Conservation (phyloP, 23 tunicate genomes). For the Clavelina lepadiformis region DNA sequence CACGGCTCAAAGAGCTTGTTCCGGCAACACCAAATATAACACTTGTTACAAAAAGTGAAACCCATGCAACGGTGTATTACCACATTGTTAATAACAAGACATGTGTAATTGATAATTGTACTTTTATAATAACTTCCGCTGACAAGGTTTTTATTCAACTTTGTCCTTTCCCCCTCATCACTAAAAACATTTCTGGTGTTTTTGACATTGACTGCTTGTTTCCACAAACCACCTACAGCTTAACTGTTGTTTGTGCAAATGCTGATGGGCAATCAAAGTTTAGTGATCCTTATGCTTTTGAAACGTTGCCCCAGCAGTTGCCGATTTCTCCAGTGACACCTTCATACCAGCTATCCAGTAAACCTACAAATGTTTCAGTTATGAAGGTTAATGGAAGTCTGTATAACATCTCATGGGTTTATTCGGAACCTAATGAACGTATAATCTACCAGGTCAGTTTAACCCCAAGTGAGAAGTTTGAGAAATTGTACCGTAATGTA, state of each 20-base stretch:
- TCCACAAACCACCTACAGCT: not conserved
- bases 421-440: not conserved
- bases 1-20: too few species aligned
- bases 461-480: not conserved
- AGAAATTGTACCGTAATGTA: too few species aligned
- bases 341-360: not conserved
- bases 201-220: too few species aligned
- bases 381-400: conserved; percentile 6
- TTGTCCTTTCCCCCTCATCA: too few species aligned
- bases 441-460: not conserved
- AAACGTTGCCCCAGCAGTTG: conserved; percentile 20
- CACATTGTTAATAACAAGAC: too few species aligned
- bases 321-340: conserved; percentile 5
- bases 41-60: too few species aligned
- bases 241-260: not conserved
- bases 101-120: too few species aligned
- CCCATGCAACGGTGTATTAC: too few species aligned
- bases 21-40: too few species aligned
- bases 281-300: conserved; percentile 20
- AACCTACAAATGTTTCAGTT: not conserved
- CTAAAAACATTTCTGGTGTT: too few species aligned
- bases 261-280: not conserved
- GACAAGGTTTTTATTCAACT: too few species aligned
- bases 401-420: not conserved
- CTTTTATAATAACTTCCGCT: too few species aligned